A percentile compares a stretch with the other conserved stretches of the same genome.
Evolutionary conservation across 1,140 invertebrate genomes (phyloP).

Genomic region (Contarinia nasturtii): DNA sequence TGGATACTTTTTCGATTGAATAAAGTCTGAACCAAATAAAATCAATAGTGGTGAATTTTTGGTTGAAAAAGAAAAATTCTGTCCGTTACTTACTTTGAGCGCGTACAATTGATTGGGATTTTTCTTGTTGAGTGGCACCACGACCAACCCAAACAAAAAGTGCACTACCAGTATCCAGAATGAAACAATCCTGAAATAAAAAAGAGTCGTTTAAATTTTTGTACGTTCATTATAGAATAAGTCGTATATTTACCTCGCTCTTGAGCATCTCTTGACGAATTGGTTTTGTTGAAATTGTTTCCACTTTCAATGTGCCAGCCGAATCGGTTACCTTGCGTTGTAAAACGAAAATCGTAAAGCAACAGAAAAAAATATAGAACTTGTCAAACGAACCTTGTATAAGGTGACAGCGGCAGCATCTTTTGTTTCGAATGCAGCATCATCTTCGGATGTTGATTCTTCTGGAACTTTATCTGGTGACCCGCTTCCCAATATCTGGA

Average conservation of each 20-base stretch:
- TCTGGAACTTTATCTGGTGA: conserved; percentile 42
- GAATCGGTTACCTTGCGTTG: conserved; percentile 53
- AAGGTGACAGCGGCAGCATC: conserved; percentile 36
- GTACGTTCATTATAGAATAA: conserved; percentile 4
- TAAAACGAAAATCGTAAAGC: no score
- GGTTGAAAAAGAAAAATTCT: no score
- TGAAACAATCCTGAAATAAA: conserved; percentile 51
- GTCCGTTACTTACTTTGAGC: conserved; percentile 35
- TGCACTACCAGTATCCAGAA: conserved; percentile 61
- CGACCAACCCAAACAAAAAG: conserved; percentile 78
- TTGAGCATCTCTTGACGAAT: conserved; percentile 50
- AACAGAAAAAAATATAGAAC: no score
- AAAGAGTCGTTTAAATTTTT: conserved; percentile 2
- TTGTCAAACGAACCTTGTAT: no score
- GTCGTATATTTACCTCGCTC: conserved; percentile 33
- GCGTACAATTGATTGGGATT: conserved; percentile 52
- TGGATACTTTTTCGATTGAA: conserved; percentile 52
- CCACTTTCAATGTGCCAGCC: conserved; percentile 40
- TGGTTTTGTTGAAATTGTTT: conserved; percentile 43
- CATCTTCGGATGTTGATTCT: conserved; percentile 44
- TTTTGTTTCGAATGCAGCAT: conserved; percentile 34
- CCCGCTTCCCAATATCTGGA: conserved; percentile 50
- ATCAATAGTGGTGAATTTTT: no score
- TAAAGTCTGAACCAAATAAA: conserved; percentile 26
- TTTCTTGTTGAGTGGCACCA: conserved; percentile 53